Base-by-base conservation (phyloP, 2,888 invertebrate species). In the Ectemnius cavifrons region DNA sequence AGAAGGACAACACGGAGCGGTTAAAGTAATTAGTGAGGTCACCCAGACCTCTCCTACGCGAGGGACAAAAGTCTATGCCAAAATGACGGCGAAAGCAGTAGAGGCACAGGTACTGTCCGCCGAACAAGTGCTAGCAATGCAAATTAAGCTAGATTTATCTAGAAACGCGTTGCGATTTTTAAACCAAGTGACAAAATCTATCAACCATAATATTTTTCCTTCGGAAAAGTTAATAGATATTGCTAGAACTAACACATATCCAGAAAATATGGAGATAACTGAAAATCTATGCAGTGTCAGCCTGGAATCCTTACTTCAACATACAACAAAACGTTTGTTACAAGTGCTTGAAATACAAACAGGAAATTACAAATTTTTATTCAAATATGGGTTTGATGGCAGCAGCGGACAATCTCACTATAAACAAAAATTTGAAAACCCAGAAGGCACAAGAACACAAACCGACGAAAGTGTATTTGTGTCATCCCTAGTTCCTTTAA, bases 161-260 rank as follows among this genome's bases (percentile, higher is more conserved):
- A 47, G 47, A 47, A 47, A 47, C 47, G 47, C 47, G 47, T 14
- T 47, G n/a, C 4, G 47, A 47, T 47, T 14, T 47, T 47, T 47
- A n/a, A 47, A 47, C 47, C 47, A 47, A 47, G 47, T 47, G 47
- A 47, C 47, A 11, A 47, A 47, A 47, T 14, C 13, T 47, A 47
- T 47, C 47, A 47, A 47, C n/a, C 47, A 47, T 4, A 47, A 47
- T 47, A 47, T 47, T 47, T 47, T 47, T n/a, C 47, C 47, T n/a
- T 47, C 0, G 11, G n/a, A 47, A 47, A 47, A 47, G 23, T 23
- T 23, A 23, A 47, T 47, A 47, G 47, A 47, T 47, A 14, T 11
- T 47, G 47, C 47, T n/a, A 47, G 47, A n/a, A 47, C 2, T 47
- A 2, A n/a, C 11, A 47, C 47, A 14, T 5, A 47, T 47, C 47